Conservation (phyloP, 2,888 invertebrate genomes). For the Phyllotreta cruciferae region DNA sequence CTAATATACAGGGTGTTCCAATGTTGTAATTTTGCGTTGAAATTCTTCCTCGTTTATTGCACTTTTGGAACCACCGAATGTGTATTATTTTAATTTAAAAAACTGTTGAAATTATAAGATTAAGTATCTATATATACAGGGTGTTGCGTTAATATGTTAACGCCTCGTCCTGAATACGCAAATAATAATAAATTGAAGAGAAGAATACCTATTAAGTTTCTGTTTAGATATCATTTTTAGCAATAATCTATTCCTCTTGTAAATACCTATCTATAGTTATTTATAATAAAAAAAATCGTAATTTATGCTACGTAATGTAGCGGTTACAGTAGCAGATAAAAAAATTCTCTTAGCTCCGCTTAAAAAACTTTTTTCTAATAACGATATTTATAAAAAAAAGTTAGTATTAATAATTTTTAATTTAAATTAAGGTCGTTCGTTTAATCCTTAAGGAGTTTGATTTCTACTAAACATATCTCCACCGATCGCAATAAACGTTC, state of each 20-base stretch:
- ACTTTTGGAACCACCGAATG: too few relatives aligned
- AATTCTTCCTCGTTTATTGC: too few relatives aligned
- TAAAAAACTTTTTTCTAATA: slow-evolving; percentile 38
- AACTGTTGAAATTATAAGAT: too few relatives aligned
- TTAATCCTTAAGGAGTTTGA: neutral
- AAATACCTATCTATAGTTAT: slow-evolving; percentile 62
- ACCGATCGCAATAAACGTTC: slow-evolving; percentile 50
- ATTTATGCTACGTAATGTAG: slow-evolving; percentile 49
- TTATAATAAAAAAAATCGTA: slow-evolving; percentile 52
- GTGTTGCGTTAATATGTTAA: too few relatives aligned
- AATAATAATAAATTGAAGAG: neutral
- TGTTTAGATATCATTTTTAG: slow-evolving; percentile 34
- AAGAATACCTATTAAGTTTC: slow-evolving; percentile 11
- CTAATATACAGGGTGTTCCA: too few relatives aligned
- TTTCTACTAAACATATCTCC: slow-evolving; percentile 52
- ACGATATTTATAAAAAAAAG: slow-evolving; percentile 12
- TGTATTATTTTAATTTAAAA: too few relatives aligned
- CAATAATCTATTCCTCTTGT: slow-evolving; percentile 52
- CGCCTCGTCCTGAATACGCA: neutral
- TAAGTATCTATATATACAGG: too few relatives aligned
- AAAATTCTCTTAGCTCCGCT: slow-evolving; percentile 44
- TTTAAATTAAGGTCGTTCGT: slow-evolving; percentile 22
- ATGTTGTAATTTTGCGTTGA: too few relatives aligned
- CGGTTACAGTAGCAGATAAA: slow-evolving; percentile 41
- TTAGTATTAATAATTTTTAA: slow-evolving; percentile 13